Evolutionary conservation across 2,888 invertebrate genomes (phyloP), one percentile per base, ranked within the genome.

Genomic region (Aleiodes leptofemur): DNA sequence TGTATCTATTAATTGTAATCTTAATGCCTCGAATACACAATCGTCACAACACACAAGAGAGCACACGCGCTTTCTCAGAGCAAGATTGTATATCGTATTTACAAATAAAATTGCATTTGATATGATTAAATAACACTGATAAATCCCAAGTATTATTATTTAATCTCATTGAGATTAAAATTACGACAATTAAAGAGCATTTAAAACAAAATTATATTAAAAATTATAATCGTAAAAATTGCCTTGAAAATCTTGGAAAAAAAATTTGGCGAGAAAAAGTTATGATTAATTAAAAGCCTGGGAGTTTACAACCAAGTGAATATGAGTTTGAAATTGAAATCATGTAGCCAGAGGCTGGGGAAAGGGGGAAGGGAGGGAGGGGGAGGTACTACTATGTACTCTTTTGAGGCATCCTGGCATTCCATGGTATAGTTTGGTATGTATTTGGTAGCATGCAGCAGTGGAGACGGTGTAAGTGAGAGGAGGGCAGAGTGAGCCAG

Each of bases 401-500:
- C 69, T 43, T 61, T 61, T 61, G 64, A 43, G 64, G 64, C 48
- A 48, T 64, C 64, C 64, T 14, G 64, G 64, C 43, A 48, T 43
- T 48, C 48, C 48, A 16, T 23, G 38, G 8, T 7, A 43, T 43
- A 43, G 43, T 43, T 43, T 11, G 43, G 43, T 43, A 68, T 57
- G 48, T 48, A 59, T 43, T 69, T 31, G 70, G 57, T 56, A 38
- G 31, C n/a, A 70, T 64, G 56, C 70, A 55, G 23, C 61, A 14
- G 29, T 38, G 51, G 61, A 69, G 68, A 71, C 56, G 74, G 51
- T 29, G 51, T 29, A 51, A 57, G 43, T 16, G 43, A 51, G 51
- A 34, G 38, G 61, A 48, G 71, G 66, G 66, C 31, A 13, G 72
- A 69, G 72, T 56, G 71, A 69, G 64, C 9, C 43, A 43, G 43